Conservation (phyloP, 2,888 invertebrate species). For the Sphaeridia pumilis region DNA sequence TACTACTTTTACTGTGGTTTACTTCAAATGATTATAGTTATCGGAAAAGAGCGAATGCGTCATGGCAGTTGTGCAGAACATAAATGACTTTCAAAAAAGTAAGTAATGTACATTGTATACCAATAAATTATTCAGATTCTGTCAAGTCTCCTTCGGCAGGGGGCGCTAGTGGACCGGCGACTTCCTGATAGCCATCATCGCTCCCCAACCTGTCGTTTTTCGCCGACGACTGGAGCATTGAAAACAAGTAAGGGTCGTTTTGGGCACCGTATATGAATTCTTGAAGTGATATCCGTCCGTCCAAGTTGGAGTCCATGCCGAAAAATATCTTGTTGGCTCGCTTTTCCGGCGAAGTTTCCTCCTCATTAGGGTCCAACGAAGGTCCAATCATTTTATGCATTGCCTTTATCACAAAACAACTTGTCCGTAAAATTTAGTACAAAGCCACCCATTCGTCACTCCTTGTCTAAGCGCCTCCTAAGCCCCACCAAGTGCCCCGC, state of each 20-base stretch:
- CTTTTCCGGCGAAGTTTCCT: slow-evolving; percentile 96
- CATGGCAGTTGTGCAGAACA: neutral
- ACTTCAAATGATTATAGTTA: too few species aligned
- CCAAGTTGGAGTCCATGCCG: slow-evolving; percentile 97
- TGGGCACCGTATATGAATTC: slow-evolving; percentile 98
- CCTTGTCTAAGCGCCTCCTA: too few species aligned
- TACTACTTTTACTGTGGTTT: too few species aligned
- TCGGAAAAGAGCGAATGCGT: neutral
- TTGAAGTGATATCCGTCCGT: slow-evolving; percentile 82
- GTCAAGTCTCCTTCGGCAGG: neutral
- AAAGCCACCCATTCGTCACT: too few species aligned
- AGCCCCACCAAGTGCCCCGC: too few species aligned
- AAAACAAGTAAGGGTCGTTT: slow-evolving; percentile 95
- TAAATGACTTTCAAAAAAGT: too few species aligned
- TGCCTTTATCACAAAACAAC: too few species aligned
- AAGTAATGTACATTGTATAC: neutral
- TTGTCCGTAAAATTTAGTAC: too few species aligned
- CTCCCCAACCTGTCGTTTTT: neutral
- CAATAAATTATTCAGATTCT: neutral
- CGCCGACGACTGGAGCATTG: slow-evolving; percentile 63
- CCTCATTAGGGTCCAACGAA: slow-evolving; percentile 70
- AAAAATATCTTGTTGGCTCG: slow-evolving; percentile 98
- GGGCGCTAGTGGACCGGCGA: neutral
- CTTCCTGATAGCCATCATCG: too few species aligned
- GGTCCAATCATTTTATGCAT: slow-evolving; percentile 99